Base-by-base conservation (phyloP, 1,140 invertebrate species). In the Reticulitermes speratus region DNA sequence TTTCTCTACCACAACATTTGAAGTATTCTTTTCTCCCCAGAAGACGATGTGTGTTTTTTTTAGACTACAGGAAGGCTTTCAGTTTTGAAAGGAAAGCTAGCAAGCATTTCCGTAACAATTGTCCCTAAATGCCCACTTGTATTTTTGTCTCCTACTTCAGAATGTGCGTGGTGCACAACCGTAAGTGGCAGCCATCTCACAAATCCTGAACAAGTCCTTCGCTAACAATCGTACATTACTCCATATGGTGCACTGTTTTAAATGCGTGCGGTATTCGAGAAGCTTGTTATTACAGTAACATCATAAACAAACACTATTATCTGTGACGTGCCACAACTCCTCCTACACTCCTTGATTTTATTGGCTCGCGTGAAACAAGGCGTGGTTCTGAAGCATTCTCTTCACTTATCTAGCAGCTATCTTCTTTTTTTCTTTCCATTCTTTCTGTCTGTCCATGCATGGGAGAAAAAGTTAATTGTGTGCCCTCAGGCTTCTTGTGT, bases 251-350 rank as follows among this genome's bases (percentile, higher is more conserved):
- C 25, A 19, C 65, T n/a, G n/a, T 75, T 75, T 75, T 25, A 25
- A 25, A 75, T 75, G 65, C 65, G 11, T 25, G 65, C 25, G 16
- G 25, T 30, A 21, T 55, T 19, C 14, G 52, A 55, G 16, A 48
- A 0, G 52, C 65, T 75, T n/a, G 65, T 30, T 75, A 75, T 75
- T 75, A 16, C 65, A n/a, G 65, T 75, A 75, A 75, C 65, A 75
- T 75, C 65, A 30, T 75, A 75, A 75, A 75, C 65, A 75, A 75
- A 75, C 65, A 75, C 7, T n/a, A 30, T 75, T 75, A 75, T 75
- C 65, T 75, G 25, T 75, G 65, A 75, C 65, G 65, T 75, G 16
- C 59, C 25, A 14, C 65, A 75, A 75, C 65, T 75, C 65, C 65
- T 25, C 65, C 65, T 75, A 75, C 65, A 75, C 65, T 30, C 25